Base-by-base conservation (phyloP, 2,888 invertebrate genomes). In the Eurytoma adleriae region DNA sequence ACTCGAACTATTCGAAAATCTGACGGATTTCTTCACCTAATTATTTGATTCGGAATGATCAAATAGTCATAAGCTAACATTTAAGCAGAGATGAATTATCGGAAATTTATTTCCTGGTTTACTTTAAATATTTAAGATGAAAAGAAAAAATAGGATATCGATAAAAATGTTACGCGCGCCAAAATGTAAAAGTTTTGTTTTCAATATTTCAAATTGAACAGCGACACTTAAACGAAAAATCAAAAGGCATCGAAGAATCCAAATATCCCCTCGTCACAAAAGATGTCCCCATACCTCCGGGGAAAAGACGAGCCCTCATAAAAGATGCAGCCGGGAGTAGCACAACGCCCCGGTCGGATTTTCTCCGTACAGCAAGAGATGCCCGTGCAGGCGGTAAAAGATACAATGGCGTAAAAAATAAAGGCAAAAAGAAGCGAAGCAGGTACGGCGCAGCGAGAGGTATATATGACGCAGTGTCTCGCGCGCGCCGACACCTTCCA, bases 271-370 rank as follows among this genome's bases (percentile, higher is more conserved):
- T 64, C 57, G 24, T 7, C 48, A 18, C 16, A 68, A 59, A 75
- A 68, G 59, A 61, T 61, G 61, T 75, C 61, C 27, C 14, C 30
- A 50, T 57, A 57, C n/a, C 76, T 20, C 56, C 16, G 16, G 14
- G n/a, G 64, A 16, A 66, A 48, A 57, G 59, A 61, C 59, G 68
- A 75, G 68, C 61, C 40, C 61, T 68, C 61, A 57, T 68, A 70
- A 77, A 77, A 70, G 56, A n/a, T 50, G 27, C 70, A 27, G 14
- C 20, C 1, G 4, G 27, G 27, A 24, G 5, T 54, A 50, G 57
- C 18, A 27, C 4, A 27, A 59, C 18, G n/a, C 52, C 59, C 5
- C 59, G 27, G 61, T 61, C 30, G 68, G 75, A 75, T 75, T 75
- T 68, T 68, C 52, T 12, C 61, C 30, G 52, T 62, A 61, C 27